These are phyloP conservation scores for Myrmecobius fasciatus DNA, from an alignment of 2,113 vertebrate species.

Conservation along the genomic window DNA sequence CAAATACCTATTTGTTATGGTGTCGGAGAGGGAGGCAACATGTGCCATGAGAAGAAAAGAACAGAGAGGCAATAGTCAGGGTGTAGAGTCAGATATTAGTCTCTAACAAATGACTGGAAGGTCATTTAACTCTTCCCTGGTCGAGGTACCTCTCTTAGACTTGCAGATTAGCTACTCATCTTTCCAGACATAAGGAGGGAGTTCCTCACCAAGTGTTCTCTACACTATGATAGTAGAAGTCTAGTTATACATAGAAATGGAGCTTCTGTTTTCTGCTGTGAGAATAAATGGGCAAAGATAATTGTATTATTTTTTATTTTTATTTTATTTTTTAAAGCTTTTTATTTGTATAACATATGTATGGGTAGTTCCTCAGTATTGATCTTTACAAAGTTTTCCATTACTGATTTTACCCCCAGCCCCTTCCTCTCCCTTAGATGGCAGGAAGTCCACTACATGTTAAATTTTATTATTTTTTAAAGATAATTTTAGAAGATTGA, in stretches of 20 bases:
- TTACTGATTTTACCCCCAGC: too few relatives aligned
- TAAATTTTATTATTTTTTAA: neutral
- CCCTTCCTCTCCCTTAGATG: too few relatives aligned
- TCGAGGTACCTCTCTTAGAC: neutral
- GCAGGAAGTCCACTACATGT: too few relatives aligned
- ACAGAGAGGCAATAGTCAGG: neutral
- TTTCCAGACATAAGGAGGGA: neutral
- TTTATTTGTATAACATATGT: too few relatives aligned
- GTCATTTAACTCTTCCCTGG: neutral
- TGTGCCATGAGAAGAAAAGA: neutral
- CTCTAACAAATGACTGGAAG: neutral
- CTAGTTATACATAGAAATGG: neutral
- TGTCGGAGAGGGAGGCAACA: neutral
- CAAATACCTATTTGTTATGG: neutral
- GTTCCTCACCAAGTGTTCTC: neutral
- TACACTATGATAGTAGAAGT: neutral
- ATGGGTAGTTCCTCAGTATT: too few relatives aligned
- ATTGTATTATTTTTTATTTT: neutral
- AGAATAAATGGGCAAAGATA: neutral
- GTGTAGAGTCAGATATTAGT: neutral
- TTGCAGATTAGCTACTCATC: neutral
- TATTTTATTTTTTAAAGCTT: neutral
- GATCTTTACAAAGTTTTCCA: too few relatives aligned
- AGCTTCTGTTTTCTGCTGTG: neutral
- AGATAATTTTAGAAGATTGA: neutral